Evolutionary conservation across 2,113 vertebrate genomes (phyloP).

Genomic region (Phylloscopus whistleri): DNA sequence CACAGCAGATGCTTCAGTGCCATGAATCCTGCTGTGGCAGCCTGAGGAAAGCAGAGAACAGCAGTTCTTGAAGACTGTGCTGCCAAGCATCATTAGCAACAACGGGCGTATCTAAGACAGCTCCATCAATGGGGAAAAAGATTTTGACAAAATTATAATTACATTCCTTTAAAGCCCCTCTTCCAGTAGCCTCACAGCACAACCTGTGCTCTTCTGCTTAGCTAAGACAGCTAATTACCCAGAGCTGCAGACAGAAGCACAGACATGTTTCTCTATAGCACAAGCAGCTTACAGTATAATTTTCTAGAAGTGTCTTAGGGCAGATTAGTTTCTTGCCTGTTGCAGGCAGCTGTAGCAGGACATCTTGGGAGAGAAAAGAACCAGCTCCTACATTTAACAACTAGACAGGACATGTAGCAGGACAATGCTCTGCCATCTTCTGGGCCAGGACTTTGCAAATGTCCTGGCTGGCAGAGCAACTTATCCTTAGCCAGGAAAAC

Average conservation of each 20-base stretch:
- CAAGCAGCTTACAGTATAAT: constrained; percentile 7
- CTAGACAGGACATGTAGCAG: background rate
- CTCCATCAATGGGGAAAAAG: background rate
- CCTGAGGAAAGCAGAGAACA: background rate
- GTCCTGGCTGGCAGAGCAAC: background rate
- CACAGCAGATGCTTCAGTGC: background rate
- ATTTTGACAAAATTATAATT: background rate
- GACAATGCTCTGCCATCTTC: background rate
- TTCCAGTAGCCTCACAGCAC: background rate
- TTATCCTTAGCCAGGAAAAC: background rate
- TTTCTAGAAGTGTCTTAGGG: background rate
- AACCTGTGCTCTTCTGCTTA: background rate
- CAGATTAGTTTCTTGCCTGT: background rate
- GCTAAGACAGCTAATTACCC: background rate
- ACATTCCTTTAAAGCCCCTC: background rate
- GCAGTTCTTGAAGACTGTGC: background rate
- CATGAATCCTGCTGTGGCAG: background rate
- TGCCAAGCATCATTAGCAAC: background rate
- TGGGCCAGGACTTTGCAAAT: background rate
- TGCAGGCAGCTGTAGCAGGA: background rate
- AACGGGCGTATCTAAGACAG: fast-evolving
- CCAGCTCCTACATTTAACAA: background rate
- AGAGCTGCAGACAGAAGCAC: background rate
- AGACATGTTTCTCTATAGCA: background rate
- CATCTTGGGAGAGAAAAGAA: background rate